phyloP scores from a whole-genome alignment of 1,140 invertebrate genomes.

The Laodelphax striatellus region DNA sequence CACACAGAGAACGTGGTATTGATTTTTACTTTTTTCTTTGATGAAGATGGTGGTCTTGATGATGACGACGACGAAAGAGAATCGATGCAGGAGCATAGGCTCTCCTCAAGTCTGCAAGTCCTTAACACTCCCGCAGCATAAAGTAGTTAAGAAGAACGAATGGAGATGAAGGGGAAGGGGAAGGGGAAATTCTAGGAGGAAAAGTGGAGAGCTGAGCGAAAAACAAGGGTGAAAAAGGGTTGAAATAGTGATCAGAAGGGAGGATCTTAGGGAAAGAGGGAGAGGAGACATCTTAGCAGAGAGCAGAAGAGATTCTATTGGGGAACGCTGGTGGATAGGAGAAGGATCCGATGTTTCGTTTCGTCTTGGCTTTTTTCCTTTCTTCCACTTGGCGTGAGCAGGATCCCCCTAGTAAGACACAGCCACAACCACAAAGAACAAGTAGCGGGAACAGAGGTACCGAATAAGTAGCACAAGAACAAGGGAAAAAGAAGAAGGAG shows the following conservation, averaged over 20 bases:
- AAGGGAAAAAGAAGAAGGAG: too few species aligned
- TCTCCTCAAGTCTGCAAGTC: slow-evolving; percentile 1
- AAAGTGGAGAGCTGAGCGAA: not conserved
- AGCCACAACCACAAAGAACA: too few species aligned
- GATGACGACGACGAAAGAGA: not conserved
- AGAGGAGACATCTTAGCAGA: too few species aligned
- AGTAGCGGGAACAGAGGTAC: too few species aligned
- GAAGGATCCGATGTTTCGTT: not conserved
- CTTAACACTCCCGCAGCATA: not conserved
- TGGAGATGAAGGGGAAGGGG: too few species aligned
- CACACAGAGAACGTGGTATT: slow-evolving; percentile 2
- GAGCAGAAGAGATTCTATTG: too few species aligned
- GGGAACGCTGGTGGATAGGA: not conserved
- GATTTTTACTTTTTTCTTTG: slow-evolving; percentile 4
- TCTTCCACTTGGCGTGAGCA: not conserved
- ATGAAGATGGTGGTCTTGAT: not conserved
- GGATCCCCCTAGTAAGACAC: too few species aligned
- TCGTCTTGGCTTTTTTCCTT: not conserved
- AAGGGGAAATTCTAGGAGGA: too few species aligned
- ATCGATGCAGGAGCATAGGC: not conserved
- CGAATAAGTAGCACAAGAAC: too few species aligned
- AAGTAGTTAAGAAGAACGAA: slow-evolving; percentile 6
- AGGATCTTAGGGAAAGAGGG: not conserved
- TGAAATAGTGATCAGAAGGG: slow-evolving; percentile 6
- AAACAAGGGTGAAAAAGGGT: slow-evolving; percentile 7